Percentiles rank a stretch among this genome's conserved stretches.
These are phyloP conservation scores for Tetranychus truncatus DNA, from an alignment of 2,888 invertebrate genomes.

Conservation along the genomic window DNA sequence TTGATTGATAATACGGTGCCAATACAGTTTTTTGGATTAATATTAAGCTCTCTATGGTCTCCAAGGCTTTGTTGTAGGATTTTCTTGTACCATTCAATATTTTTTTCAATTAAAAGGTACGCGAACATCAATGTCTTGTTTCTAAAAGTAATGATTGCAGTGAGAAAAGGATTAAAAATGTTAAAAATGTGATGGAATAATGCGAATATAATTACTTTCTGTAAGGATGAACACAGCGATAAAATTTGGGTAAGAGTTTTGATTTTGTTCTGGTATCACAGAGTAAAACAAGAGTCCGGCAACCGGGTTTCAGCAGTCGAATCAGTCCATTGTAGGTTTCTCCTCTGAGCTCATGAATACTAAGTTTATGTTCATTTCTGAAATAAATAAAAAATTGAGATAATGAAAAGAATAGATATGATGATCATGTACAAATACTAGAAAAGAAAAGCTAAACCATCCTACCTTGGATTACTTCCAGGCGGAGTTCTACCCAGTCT, in stretches of 20 bases:
- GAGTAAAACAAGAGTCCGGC: constrained; percentile 72
- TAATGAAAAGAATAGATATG: neutral
- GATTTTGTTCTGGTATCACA: constrained; percentile 72
- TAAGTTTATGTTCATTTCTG: constrained; percentile 34
- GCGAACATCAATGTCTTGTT: constrained; percentile 92
- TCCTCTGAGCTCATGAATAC: constrained; percentile 72
- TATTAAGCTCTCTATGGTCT: constrained; percentile 58
- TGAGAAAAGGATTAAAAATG: neutral
- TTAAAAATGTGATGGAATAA: neutral
- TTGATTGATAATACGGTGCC: constrained; percentile 79
- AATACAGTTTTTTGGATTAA: constrained; percentile 88
- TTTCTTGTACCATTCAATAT: constrained; percentile 78
- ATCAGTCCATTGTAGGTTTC: constrained; percentile 91
- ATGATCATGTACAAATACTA: neutral
- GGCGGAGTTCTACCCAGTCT: constrained; percentile 32
- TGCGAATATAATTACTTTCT: constrained; percentile 49
- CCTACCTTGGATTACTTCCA: constrained; percentile 23
- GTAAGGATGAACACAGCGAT: constrained; percentile 84
- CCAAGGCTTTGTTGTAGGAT: constrained; percentile 68
- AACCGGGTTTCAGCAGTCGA: constrained; percentile 75
- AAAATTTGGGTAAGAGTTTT: constrained; percentile 71
- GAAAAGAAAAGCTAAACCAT: neutral
- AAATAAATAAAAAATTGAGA: neutral
- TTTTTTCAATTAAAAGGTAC: constrained; percentile 75
- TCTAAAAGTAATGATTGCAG: constrained; percentile 37